Evolutionary conservation across 1,140 invertebrate species (phyloP).

Genomic region (Papilio dardanus): DNA sequence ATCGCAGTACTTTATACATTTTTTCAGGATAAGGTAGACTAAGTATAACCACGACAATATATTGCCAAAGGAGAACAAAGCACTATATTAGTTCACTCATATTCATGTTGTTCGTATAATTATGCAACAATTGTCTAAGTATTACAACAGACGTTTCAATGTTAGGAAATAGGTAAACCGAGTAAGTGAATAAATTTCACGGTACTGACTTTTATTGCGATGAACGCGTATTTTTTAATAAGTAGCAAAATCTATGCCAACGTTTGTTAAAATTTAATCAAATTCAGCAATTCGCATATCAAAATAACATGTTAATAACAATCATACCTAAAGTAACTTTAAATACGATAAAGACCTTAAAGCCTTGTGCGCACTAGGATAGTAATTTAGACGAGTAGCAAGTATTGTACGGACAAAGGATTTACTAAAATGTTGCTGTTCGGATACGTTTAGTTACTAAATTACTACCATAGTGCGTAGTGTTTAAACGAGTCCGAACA

Average conservation of each 20-base stretch:
- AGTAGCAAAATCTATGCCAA: neutral
- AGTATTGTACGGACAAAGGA: no score
- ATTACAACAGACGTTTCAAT: neutral
- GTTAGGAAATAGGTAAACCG: neutral
- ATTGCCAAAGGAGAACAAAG: neutral
- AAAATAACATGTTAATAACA: neutral
- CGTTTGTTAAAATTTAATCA: neutral
- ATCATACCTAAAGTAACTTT: neutral
- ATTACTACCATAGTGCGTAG: no score
- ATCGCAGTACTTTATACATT: no score
- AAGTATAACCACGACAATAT: neutral
- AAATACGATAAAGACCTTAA: neutral
- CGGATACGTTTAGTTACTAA: no score
- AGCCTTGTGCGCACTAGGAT: neutral
- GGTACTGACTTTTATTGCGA: constrained; percentile 15
- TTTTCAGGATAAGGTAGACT: no score
- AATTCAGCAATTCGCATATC: neutral
- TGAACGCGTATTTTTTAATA: neutral
- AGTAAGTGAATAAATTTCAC: neutral
- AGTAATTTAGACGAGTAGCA: no score
- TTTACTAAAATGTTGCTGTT: no score
- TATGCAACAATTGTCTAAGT: neutral
- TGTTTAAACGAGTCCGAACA: no score
- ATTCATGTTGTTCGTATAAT: neutral
- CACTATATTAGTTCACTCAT: neutral